phyloP scores from a whole-genome alignment of 2,113 vertebrate species.

The Abramis brama region DNA sequence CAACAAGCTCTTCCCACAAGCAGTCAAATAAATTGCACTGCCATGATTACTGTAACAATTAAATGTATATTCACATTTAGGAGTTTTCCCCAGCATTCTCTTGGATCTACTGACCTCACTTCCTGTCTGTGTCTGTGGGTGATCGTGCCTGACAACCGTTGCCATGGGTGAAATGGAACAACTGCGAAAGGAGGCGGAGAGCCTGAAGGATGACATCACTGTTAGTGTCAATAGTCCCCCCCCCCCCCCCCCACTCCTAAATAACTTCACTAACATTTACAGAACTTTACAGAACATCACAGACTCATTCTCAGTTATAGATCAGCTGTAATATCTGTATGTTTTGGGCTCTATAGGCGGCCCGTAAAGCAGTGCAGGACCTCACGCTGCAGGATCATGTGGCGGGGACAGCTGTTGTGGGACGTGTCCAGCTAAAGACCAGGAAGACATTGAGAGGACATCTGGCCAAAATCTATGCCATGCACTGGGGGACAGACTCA shows the following conservation, averaged over 20 bases:
- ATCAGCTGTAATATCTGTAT: neutral
- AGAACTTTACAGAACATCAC: neutral
- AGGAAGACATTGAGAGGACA: conserved; percentile 92
- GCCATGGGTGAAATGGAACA: conserved; percentile 95
- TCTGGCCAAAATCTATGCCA: conserved; percentile 96
- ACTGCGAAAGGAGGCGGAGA: conserved; percentile 92
- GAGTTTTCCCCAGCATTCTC: conserved; percentile 55
- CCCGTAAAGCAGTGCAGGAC: conserved; percentile 89
- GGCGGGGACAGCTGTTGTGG: conserved; percentile 78
- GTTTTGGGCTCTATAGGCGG: conserved; percentile 76
- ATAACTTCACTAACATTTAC: neutral
- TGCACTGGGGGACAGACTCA: conserved; percentile 93
- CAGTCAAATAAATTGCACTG: neutral
- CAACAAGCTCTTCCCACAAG: neutral
- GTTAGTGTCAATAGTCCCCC: conserved; percentile 71
- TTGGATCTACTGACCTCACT: conserved; percentile 58
- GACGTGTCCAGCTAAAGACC: conserved; percentile 89
- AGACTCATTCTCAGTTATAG: neutral
- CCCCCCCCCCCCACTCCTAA: no score
- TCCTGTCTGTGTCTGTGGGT: conserved; percentile 59
- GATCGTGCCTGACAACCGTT: conserved; percentile 63
- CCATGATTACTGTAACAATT: neutral
- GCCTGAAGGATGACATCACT: conserved; percentile 93
- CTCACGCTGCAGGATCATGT: conserved; percentile 84
- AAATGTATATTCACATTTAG: neutral